These are phyloP conservation scores for Caenorhabditis zanzibari DNA, from an alignment of 2,888 invertebrate genomes.

Conservation along the genomic window DNA sequence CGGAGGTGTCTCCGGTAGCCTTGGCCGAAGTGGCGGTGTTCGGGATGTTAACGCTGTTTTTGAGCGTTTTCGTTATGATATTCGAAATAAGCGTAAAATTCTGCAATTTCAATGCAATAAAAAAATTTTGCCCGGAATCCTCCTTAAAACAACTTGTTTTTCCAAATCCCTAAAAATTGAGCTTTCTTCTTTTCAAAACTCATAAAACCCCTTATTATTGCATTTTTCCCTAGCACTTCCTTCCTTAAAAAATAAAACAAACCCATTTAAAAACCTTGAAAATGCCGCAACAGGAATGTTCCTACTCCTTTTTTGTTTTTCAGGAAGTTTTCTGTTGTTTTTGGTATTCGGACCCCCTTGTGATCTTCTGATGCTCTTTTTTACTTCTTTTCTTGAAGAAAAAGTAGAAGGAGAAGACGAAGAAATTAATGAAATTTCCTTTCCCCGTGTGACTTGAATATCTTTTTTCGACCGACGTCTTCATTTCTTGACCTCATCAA, in stretches of 20 bases:
- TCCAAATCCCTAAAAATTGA: too few species aligned
- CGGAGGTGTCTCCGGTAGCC: too few species aligned
- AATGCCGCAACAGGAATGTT: slow-evolving; percentile 5
- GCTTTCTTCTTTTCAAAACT: background rate
- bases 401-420: background rate
- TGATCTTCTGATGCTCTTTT: slow-evolving; percentile 7
- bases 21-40: too few species aligned
- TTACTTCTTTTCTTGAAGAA: background rate
- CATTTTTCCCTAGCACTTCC: background rate
- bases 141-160: too few species aligned
- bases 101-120: too few species aligned
- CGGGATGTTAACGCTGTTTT: too few species aligned
- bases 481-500: slow-evolving; percentile 33
- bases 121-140: too few species aligned
- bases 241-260: slow-evolving; percentile 3
- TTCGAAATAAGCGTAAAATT: too few species aligned
- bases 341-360: background rate
- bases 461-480: background rate
- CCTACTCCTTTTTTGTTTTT: slow-evolving; percentile 13
- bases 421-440: slow-evolving; percentile 40
- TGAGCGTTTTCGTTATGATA: too few species aligned
- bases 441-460: slow-evolving; percentile 20
- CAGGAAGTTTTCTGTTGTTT: slow-evolving; percentile 9
- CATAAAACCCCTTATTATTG: slow-evolving; percentile 1
- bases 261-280: slow-evolving; percentile 26